Conservation (phyloP, 2,888 invertebrate species). For the Drosophila macrothrix region DNA sequence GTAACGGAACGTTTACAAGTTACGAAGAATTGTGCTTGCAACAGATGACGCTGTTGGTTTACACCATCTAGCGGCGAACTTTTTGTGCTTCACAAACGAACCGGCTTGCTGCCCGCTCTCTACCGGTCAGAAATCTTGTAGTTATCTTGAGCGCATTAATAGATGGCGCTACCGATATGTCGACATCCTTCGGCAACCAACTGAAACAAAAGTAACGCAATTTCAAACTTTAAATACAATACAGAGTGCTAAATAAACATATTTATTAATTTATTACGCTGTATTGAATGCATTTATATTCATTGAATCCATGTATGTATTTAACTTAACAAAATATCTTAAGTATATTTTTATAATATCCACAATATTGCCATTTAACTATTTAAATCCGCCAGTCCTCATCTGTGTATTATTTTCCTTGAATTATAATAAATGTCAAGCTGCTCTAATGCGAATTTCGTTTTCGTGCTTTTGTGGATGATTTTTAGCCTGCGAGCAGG, state of each 20-base stretch:
- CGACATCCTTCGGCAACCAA: conserved; percentile 5
- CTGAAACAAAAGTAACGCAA: neutral
- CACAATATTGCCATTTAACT: neutral
- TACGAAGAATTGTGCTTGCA: neutral
- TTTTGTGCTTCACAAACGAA: neutral
- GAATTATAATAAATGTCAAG: conserved; percentile 39
- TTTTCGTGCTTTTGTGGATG: conserved; percentile 40
- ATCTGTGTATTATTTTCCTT: conserved; percentile 7
- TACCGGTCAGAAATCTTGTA: neutral
- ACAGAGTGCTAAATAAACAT: neutral
- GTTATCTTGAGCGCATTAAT: fast-evolving
- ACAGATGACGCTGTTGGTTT: neutral
- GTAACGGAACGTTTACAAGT: neutral
- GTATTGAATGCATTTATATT: neutral
- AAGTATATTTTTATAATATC: neutral
- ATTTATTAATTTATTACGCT: neutral
- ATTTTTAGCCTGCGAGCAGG: conserved; percentile 17
- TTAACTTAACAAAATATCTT: neutral
- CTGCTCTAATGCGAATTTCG: conserved; percentile 43
- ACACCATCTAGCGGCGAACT: conserved; percentile 37
- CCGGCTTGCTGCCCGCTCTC: neutral
- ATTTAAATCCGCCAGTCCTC: neutral
- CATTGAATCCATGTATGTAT: neutral
- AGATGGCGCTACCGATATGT: conserved; percentile 38
- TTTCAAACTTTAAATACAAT: neutral